Base-by-base conservation (phyloP, 2,888 invertebrate genomes). In the Spatulosminthurus flaviceps region DNA sequence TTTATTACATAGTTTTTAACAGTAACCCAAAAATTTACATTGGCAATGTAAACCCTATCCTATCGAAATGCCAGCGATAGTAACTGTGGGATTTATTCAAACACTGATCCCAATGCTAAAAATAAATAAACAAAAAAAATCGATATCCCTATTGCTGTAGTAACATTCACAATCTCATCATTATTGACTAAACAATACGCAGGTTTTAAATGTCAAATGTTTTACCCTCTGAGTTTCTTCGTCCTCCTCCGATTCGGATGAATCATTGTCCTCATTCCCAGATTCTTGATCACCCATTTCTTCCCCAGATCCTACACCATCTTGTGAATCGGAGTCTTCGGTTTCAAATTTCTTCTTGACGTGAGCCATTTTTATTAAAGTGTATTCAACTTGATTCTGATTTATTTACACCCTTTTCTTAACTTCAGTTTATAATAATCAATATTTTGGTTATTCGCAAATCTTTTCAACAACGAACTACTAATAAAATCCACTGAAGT, bases 141-240 rank as follows among this genome's bases (percentile, higher is more conserved):
- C 21, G 7, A 64, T 24, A 11, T 64, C 22, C 7, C 64, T 64
- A 24, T 7, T 64, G 24, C 64, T 22, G 60, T 34, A 34, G 34
- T n/a, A n/a, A n/a, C n/a, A 9, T 34, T 34, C 34, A 34, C 4
- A 34, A 34, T 34, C 9, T 34, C n/a, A 26, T 41, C 19, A 72
- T 69, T 69, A 69, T 73, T 26, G 75, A 71, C 13, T 41, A 66
- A 64, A 70, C 73, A 66, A 19, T 64, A 11, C 51, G 43, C n/a
- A 77, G 41, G n/a, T 43, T 51, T 11, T 72, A 24, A 28, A n/a
- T n/a, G n/a, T n/a, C n/a, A n/a, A n/a, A n/a, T 70, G 1, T 28
- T 19, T 21, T 80, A 79, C 72, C 43, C 66, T 73, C 66, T 80
- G 74, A 16, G 79, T 24, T 16, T 79, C 79, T 22, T 66, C 71